phyloP scores from a whole-genome alignment of 2,888 invertebrate genomes.

The Drosophila ezoana region DNA sequence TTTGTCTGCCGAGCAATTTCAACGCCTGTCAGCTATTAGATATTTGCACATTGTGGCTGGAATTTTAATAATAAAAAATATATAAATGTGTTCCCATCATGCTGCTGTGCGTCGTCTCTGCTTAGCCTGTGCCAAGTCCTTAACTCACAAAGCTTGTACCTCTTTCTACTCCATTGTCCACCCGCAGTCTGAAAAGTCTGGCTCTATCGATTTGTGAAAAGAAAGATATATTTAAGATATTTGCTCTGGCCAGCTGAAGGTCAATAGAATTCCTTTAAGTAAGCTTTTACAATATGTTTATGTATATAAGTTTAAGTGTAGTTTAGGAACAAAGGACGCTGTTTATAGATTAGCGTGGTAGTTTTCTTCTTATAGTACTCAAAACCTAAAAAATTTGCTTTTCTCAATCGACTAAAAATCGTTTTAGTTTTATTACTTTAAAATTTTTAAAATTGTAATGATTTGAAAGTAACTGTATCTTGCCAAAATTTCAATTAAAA shows the following conservation, averaged over 20 bases:
- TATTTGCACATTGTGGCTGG: conserved; percentile 50
- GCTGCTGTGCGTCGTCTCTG: conserved; percentile 1
- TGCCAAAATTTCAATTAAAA: too few relatives aligned
- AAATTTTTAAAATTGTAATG: too few relatives aligned
- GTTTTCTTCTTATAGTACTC: too few relatives aligned
- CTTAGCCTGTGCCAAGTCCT: conserved; percentile 9
- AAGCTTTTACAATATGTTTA: not conserved
- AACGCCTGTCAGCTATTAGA: conserved; percentile 57
- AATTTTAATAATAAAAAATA: conserved; percentile 52
- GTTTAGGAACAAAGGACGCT: too few relatives aligned
- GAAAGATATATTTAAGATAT: not conserved
- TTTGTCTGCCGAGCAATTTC: conserved; percentile 18
- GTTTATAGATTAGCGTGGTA: too few relatives aligned
- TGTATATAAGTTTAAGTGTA: too few relatives aligned
- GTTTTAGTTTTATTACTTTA: too few relatives aligned
- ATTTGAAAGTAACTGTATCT: too few relatives aligned
- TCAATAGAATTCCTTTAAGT: not conserved
- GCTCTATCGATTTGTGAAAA: conserved; percentile 16
- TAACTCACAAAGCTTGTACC: conserved; percentile 1
- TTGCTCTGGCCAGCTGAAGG: not conserved
- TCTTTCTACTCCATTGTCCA: not conserved
- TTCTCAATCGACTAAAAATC: too few relatives aligned
- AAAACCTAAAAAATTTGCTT: too few relatives aligned
- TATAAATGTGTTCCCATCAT: not conserved
- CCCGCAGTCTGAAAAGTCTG: not conserved